Evolutionary conservation across 2,797 vertebrate species (phyloP).

Genomic region (Poecilia wingei): DNA sequence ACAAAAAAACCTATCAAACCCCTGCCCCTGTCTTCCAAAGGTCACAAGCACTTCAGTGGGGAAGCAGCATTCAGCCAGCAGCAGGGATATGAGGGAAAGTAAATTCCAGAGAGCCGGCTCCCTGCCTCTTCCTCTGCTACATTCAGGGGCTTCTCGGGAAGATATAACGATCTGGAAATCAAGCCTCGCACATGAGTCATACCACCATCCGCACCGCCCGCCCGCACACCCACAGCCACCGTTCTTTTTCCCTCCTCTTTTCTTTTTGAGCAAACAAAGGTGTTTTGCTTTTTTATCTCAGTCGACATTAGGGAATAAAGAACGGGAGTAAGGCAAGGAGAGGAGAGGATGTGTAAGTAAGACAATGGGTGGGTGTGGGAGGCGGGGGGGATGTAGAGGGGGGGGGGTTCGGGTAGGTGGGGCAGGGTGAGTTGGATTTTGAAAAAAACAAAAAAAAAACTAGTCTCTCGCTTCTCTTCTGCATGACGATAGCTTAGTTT

Average conservation of each 20-base stretch:
- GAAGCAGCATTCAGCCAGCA: constrained; percentile 35
- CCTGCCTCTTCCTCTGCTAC: constrained; percentile 34
- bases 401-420: constrained; percentile 9
- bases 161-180: constrained; percentile 60
- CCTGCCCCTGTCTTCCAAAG: constrained; percentile 61
- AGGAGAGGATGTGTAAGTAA: constrained; percentile 13
- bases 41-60: constrained; percentile 61
- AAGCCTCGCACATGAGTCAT: constrained; percentile 56
- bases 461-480: constrained; percentile 18
- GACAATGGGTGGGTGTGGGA: constrained; percentile 1
- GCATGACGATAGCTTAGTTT: constrained; percentile 19
- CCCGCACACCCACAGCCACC: not conserved
- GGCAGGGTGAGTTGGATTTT: constrained; percentile 9
- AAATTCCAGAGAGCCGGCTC: constrained; percentile 39
- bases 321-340: constrained; percentile 8
- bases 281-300: constrained; percentile 60
- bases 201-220: constrained; percentile 33
- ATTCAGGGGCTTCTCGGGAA: constrained; percentile 51
- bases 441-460: constrained; percentile 3
- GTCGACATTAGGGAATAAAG: constrained; percentile 36
- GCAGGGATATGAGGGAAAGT: constrained; percentile 37
- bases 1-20: constrained; percentile 45
- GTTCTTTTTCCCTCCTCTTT: constrained; percentile 7
- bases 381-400: not conserved
- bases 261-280: constrained; percentile 47